Conservation (phyloP, 23 tunicate genomes). For the Ciona savignyi region DNA sequence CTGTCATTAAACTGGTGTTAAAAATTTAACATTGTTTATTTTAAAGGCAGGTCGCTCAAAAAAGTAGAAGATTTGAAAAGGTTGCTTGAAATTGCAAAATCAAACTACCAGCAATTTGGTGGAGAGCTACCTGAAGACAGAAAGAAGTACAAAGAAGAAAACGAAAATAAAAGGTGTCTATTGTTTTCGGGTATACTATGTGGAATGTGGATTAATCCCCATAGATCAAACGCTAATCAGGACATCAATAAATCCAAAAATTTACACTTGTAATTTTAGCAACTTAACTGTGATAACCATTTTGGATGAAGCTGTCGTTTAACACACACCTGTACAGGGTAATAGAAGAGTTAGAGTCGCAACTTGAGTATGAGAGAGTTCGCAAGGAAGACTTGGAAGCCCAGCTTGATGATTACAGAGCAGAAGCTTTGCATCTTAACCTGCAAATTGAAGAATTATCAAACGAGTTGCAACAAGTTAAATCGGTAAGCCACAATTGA, state of each 20-base stretch:
- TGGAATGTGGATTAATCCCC: too few species aligned
- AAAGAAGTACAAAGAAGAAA: slow-evolving; percentile 24
- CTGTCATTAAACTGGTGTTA: too few species aligned
- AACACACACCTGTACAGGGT: too few species aligned
- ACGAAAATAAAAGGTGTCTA: slow-evolving; percentile 45
- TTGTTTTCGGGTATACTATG: too few species aligned
- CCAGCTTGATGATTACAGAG: slow-evolving; percentile 73
- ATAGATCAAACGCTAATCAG: too few species aligned
- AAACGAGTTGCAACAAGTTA: slow-evolving; percentile 30
- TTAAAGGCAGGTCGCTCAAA: slow-evolving; percentile 57
- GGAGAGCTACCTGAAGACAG: slow-evolving; percentile 82
- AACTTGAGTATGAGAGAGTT: slow-evolving; percentile 68
- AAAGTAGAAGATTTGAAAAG: slow-evolving; percentile 68
- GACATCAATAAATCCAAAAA: too few species aligned
- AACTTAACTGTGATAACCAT: too few species aligned
- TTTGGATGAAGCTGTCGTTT: too few species aligned
- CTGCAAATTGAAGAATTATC: slow-evolving; percentile 63
- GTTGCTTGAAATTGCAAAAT: slow-evolving; percentile 40
- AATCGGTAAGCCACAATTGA: slow-evolving; percentile 56
- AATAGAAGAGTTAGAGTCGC: slow-evolving; percentile 46
- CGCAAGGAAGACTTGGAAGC: slow-evolving; percentile 69
- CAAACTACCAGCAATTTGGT: slow-evolving; percentile 80
- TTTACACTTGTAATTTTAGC: too few species aligned
- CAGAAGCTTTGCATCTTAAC: slow-evolving; percentile 74
- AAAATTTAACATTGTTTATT: too few species aligned